Percentiles rank a stretch among this genome's conserved stretches.
phyloP scores from a whole-genome alignment of 2,113 vertebrate genomes.

The Stegostoma tigrinum region DNA sequence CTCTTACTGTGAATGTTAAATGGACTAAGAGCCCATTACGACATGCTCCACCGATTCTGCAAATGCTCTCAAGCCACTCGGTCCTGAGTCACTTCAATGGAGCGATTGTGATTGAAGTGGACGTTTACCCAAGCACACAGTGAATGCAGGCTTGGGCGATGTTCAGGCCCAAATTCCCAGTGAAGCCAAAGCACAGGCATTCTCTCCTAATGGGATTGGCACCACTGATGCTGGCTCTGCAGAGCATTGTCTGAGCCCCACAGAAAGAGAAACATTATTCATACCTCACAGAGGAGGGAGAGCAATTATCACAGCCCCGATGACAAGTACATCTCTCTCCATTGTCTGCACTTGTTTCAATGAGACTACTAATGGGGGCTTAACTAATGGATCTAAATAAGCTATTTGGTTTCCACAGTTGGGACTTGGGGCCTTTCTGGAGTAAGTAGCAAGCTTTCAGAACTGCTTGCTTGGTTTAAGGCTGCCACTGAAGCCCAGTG shows the following conservation, averaged over 20 bases:
- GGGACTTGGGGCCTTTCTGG: constrained; percentile 50
- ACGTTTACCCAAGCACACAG: constrained; percentile 29
- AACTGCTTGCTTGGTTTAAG: constrained; percentile 55
- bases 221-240: constrained; percentile 60
- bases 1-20: constrained; percentile 20
- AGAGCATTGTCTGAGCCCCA: constrained; percentile 59
- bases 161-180: constrained; percentile 16
- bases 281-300: constrained; percentile 58
- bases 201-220: constrained; percentile 72
- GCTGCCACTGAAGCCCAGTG: constrained; percentile 49
- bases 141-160: not conserved
- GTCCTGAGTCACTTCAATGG: constrained; percentile 9
- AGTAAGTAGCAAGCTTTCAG: constrained; percentile 47
- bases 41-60: not conserved
- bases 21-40: constrained; percentile 1
- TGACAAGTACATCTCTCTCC: constrained; percentile 64
- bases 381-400: constrained; percentile 68
- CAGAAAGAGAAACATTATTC: constrained; percentile 75
- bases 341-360: constrained; percentile 78
- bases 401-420: constrained; percentile 53
- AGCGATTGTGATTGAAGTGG: constrained; percentile 35
- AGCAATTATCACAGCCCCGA: constrained; percentile 70
- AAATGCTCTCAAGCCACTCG: constrained; percentile 34
- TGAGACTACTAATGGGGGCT: constrained; percentile 59
- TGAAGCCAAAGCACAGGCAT: constrained; percentile 49